These are phyloP conservation scores for Hyperopisus bebe DNA, from an alignment of 2,113 vertebrate species.

Conservation along the genomic window DNA sequence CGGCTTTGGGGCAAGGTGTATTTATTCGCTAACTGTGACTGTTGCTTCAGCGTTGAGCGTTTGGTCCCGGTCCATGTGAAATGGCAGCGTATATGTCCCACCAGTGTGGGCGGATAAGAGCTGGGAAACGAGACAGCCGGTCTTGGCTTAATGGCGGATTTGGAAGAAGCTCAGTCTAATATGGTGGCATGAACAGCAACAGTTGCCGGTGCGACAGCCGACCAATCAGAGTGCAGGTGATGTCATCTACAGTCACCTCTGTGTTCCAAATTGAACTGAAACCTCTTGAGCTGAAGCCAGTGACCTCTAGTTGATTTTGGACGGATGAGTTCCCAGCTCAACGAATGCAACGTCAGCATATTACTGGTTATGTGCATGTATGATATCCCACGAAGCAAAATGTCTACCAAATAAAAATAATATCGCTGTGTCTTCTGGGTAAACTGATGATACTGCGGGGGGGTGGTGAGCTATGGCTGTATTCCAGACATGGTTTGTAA, in stretches of 20 bases:
- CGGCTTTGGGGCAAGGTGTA: neutral
- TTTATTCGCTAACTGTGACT: neutral
- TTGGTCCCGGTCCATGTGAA: neutral
- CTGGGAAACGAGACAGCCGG: neutral
- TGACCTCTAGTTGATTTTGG: conserved; percentile 5
- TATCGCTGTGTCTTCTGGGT: neutral
- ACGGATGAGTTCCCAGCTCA: neutral
- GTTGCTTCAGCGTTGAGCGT: neutral
- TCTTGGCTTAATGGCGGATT: neutral
- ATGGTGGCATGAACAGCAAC: neutral
- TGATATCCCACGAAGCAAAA: neutral
- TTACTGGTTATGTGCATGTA: conserved; percentile 1
- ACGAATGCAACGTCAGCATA: neutral
- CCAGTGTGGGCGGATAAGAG: neutral
- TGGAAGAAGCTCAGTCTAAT: conserved; percentile 1
- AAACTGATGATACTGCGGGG: neutral
- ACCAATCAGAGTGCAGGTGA: neutral
- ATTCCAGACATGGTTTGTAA: neutral
- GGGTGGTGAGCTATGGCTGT: neutral
- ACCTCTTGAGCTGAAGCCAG: neutral
- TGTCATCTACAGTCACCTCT: neutral
- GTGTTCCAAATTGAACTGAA: neutral
- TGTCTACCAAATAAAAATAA: neutral
- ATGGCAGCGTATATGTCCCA: neutral
- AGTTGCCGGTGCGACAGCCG: neutral